Conservation (phyloP, 1,140 invertebrate genomes). For the Trichonephila clavipes region DNA sequence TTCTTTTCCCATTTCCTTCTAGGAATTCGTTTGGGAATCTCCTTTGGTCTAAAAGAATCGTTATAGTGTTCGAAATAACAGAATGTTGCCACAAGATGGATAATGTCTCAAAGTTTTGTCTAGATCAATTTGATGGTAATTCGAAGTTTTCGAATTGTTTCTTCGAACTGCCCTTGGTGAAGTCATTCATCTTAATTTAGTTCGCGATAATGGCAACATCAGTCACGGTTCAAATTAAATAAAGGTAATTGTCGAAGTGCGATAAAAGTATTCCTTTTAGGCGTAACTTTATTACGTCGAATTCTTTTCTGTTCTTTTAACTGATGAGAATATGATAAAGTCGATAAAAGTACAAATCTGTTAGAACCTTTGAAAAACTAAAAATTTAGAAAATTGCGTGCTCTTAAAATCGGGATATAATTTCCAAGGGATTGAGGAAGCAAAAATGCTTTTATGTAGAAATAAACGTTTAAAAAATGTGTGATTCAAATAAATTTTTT, state of each 20-base stretch:
- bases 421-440: no score
- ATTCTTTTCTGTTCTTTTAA: neutral
- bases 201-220: neutral
- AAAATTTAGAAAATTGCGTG: no score
- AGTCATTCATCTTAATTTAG: constrained; percentile 34
- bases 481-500: no score
- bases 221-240: neutral
- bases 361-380: no score
- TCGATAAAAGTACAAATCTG: no score
- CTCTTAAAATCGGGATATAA: no score
- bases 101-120: neutral
- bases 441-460: no score
- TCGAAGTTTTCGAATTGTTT: constrained; percentile 7
- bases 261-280: neutral
- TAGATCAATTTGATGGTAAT: constrained; percentile 11
- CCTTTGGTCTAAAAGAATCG: neutral
- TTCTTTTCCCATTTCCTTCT: neutral
- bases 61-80: neutral
- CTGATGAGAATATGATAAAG: no score
- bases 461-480: no score
- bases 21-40: neutral
- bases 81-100: neutral
- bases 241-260: neutral
- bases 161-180: neutral
- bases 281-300: neutral